Percentiles rank a stretch among this genome's conserved stretches.
phyloP scores from a whole-genome alignment of 2,888 invertebrate species.

The Lysandra bellargus region DNA sequence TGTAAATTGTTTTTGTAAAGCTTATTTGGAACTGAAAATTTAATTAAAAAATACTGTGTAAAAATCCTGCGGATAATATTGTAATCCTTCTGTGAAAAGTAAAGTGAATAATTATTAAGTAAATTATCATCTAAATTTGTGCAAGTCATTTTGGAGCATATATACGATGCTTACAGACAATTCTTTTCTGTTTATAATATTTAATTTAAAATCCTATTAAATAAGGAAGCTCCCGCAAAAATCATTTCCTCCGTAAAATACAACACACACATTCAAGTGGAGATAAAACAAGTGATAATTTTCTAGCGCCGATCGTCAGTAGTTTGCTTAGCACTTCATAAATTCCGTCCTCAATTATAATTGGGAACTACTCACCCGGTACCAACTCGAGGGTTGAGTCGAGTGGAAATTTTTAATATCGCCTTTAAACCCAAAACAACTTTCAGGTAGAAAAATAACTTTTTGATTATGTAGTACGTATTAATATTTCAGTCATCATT shows the following conservation, averaged over 20 bases:
- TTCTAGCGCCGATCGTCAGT: not conserved
- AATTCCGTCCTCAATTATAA: not conserved
- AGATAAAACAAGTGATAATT: conserved; percentile 21
- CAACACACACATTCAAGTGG: not conserved
- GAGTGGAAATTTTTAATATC: not conserved
- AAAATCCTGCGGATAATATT: too few relatives aligned
- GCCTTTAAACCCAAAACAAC: not conserved
- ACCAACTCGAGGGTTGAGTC: not conserved
- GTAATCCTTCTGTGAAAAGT: too few relatives aligned
- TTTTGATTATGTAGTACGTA: too few relatives aligned
- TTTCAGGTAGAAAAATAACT: too few relatives aligned
- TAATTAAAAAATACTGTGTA: too few relatives aligned
- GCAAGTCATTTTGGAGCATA: too few relatives aligned
- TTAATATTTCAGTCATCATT: too few relatives aligned
- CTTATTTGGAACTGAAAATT: not conserved
- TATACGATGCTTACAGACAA: too few relatives aligned
- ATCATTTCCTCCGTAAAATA: conserved; percentile 2
- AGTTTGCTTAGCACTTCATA: conserved; percentile 27
- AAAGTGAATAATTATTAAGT: too few relatives aligned
- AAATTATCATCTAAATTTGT: too few relatives aligned
- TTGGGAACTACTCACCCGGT: not conserved
- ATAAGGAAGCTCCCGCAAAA: not conserved
- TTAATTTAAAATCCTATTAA: not conserved
- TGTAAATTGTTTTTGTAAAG: not conserved
- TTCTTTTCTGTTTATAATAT: too few relatives aligned